Percentiles rank a stretch among this genome's conserved stretches.
These are phyloP conservation scores for Clavelina lepadiformis DNA, from an alignment of 23 tunicate species.

Conservation along the genomic window DNA sequence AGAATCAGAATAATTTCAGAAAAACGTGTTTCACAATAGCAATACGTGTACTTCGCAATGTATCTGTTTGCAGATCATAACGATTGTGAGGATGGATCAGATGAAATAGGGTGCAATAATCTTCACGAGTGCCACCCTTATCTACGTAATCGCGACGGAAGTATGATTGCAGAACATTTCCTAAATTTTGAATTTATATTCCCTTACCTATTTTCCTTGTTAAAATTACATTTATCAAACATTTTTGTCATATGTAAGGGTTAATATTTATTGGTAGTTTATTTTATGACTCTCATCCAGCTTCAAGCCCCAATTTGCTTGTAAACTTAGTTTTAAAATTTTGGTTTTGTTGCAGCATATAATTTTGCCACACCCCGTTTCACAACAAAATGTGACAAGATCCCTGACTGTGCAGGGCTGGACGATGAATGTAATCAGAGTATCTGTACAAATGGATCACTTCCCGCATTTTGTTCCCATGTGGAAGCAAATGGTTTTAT, in stretches of 20 bases:
- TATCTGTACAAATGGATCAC: not conserved
- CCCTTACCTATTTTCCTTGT: no score
- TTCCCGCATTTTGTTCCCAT: not conserved
- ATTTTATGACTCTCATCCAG: conserved; percentile 9
- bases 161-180: no score
- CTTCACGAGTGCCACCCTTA: conserved; percentile 11
- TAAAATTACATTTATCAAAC: no score
- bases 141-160: no score
- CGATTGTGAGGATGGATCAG: conserved; percentile 46
- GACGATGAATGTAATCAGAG: conserved; percentile 39
- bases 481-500: not conserved
- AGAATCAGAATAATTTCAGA: not conserved
- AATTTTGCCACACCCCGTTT: conserved; percentile 11
- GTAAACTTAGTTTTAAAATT: not conserved
- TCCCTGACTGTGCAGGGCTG: conserved; percentile 17
- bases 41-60: not conserved
- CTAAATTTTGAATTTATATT: no score
- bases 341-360: conserved; percentile 10
- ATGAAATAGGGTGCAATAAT: conserved; percentile 24
- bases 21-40: not conserved
- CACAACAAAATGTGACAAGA: conserved; percentile 26
- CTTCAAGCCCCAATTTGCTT: not conserved
- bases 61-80: conserved; percentile 16
- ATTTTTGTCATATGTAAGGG: no score
- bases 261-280: no score